Percentiles rank a stretch among this genome's conserved stretches.
Conservation (phyloP, 1,140 invertebrate genomes). For the Heliconius himera region DNA sequence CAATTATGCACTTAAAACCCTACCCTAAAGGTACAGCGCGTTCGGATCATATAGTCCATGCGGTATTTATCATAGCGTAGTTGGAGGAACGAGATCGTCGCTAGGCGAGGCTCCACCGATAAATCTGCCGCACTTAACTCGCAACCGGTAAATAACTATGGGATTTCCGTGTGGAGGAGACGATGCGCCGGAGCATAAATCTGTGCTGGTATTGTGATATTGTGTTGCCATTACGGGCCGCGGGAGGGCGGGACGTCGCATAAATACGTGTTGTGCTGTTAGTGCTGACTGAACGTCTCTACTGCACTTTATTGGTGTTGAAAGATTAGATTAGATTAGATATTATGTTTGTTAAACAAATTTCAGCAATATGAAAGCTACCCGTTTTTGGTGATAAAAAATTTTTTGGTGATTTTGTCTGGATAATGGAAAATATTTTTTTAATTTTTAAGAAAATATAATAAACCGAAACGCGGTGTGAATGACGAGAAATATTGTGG, state of each 20-base stretch:
- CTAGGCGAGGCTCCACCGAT: slow-evolving; percentile 65
- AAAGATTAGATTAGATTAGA: too few species aligned
- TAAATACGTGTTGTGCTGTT: slow-evolving; percentile 65
- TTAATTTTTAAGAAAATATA: too few species aligned
- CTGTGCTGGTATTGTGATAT: slow-evolving; percentile 80
- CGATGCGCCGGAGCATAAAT: slow-evolving; percentile 78
- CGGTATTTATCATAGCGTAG: slow-evolving; percentile 65
- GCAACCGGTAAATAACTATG: slow-evolving; percentile 81
- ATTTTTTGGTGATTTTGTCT: too few species aligned
- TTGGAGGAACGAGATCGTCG: slow-evolving; percentile 70
- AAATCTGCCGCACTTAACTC: slow-evolving; percentile 80
- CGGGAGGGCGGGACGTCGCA: slow-evolving; percentile 67
- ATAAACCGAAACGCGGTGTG: too few species aligned
- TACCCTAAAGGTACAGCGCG: slow-evolving; percentile 50
- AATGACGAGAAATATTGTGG: too few species aligned
- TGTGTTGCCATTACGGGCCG: slow-evolving; percentile 77
- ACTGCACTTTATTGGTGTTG: slow-evolving; percentile 23
- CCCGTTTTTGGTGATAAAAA: not conserved
- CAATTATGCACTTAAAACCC: slow-evolving; percentile 58
- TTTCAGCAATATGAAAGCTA: not conserved
- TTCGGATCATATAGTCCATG: slow-evolving; percentile 43
- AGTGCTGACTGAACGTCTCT: slow-evolving; percentile 42
- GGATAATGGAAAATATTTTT: too few species aligned
- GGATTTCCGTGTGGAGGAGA: slow-evolving; percentile 78
- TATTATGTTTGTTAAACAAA: not conserved